Percentiles rank a stretch among this genome's conserved stretches.
phyloP scores from a whole-genome alignment of 2,113 vertebrate genomes.

The Riparia riparia region DNA sequence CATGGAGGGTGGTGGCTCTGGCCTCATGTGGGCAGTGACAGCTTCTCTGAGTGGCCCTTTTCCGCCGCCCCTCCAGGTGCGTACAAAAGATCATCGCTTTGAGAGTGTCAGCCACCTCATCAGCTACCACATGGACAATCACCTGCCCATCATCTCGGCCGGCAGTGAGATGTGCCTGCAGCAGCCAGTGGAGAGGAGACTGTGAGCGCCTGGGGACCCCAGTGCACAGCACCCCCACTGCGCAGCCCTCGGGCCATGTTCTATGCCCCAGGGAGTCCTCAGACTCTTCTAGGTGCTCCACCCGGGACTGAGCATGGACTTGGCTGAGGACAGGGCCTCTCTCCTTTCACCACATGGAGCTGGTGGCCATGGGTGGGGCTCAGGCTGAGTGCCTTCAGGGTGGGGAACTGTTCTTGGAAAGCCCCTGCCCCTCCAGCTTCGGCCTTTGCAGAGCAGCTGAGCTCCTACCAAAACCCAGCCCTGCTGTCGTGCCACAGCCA shows the following conservation, averaged over 20 bases:
- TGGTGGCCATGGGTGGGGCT: not conserved
- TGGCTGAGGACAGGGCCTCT: not conserved
- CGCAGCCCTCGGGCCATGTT: not conserved
- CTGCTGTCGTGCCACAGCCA: accelerated
- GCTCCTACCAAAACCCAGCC: not conserved
- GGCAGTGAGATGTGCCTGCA: slow-evolving; percentile 97
- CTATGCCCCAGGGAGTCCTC: not conserved
- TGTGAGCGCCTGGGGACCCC: slow-evolving; percentile 65
- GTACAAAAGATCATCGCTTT: slow-evolving; percentile 96
- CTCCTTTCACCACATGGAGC: not conserved
- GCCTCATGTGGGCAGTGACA: accelerated
- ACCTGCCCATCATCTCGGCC: slow-evolving; percentile 94
- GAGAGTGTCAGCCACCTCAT: slow-evolving; percentile 97
- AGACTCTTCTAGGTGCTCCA: not conserved
- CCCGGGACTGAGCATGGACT: not conserved
- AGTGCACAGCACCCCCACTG: not conserved
- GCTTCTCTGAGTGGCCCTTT: not conserved
- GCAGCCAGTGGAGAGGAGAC: slow-evolving; percentile 91
- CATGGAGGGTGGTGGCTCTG: not conserved
- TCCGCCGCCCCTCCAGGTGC: slow-evolving; percentile 74
- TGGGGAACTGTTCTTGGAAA: not conserved
- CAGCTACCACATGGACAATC: slow-evolving; percentile 99
- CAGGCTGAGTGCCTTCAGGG: not conserved
- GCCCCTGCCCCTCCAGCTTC: not conserved
- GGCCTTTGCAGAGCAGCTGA: slow-evolving; percentile 12